These are phyloP conservation scores for Gryon sp. DNA, from an alignment of 1,140 invertebrate species.

Conservation along the genomic window DNA sequence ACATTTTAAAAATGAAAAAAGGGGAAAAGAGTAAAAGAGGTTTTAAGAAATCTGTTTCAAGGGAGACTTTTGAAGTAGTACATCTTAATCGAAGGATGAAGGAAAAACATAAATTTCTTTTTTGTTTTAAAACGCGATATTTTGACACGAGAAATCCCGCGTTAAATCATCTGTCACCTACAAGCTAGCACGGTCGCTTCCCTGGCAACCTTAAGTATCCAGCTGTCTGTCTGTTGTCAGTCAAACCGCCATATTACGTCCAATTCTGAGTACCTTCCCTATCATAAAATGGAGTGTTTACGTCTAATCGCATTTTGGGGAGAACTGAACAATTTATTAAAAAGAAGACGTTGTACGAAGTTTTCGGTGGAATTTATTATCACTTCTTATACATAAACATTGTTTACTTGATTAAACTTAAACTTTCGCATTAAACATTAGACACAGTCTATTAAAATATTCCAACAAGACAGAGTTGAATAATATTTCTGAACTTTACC, in stretches of 20 bases:
- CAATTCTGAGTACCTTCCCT: constrained; percentile 64
- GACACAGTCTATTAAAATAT: no score
- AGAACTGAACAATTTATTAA: constrained; percentile 68
- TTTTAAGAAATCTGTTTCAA: constrained; percentile 6
- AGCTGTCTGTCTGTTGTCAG: constrained; percentile 72
- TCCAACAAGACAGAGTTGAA: no score
- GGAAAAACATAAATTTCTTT: constrained; percentile 39
- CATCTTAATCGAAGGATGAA: constrained; percentile 23
- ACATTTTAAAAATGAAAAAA: no score
- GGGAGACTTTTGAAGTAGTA: neutral
- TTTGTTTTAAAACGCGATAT: constrained; percentile 55
- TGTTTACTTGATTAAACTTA: no score
- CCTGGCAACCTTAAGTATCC: constrained; percentile 69
- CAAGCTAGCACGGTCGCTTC: constrained; percentile 57
- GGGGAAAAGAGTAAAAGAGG: no score
- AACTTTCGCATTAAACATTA: no score
- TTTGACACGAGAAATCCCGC: constrained; percentile 70
- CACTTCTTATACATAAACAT: no score
- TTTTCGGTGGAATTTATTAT: no score
- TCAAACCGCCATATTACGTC: constrained; percentile 65
- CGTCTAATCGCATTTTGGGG: constrained; percentile 67
- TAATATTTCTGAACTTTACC: no score
- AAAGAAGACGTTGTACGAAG: constrained; percentile 44
- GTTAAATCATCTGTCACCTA: constrained; percentile 74
- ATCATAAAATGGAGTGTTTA: constrained; percentile 70